Base-by-base conservation (phyloP, 35 echinoderm and acorn worm genomes). In the Lytechinus pictus region DNA sequence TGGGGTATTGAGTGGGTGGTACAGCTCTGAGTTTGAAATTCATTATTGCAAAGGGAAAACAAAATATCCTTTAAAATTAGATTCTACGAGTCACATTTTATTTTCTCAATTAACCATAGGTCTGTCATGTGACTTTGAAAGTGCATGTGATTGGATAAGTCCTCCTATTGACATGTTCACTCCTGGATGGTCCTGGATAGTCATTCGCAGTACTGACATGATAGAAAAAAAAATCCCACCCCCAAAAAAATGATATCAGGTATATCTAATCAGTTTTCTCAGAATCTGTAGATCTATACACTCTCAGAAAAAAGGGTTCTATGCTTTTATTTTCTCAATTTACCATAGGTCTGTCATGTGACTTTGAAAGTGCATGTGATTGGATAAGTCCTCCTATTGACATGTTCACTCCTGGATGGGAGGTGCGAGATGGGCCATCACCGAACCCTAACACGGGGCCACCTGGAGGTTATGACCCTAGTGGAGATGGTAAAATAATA, bases 41-140 rank as follows among this genome's bases (percentile, higher is more conserved):
- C 1, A 58, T 11, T 58, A 10, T 58, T 58, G 9, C 13, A 9
- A 9, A 58, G 56, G 56, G 56, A 58, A 8, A 57, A 57, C 11
- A 9, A 9, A 57, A 57, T 57, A 57, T 57, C 55, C 11, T 57
- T 44, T 2, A 44, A 44, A 44, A 44, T 44, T 1, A 44, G 33
- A 44, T 44, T 44, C 33, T 44, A 44, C 0, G 2, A 44, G 33
- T 44, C 33, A 44, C 33, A 44, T 44, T 44, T 44, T 44, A 44
- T 44, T 44, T 44, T 44, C 33, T n/a, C n/a, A n/a, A n/a, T n/a
- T n/a, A n/a, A n/a, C n/a, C n/a, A 10, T 86, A 95, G 94, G 86
- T 55, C 52, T 95, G 8, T 87, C 86, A 55, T 95, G 94, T 89
- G 94, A 95, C 54, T 95, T 95, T 95, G 94, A 95, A 54, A n/a